Conservation (phyloP, 2,888 invertebrate species). For the Tinea semifulvella region DNA sequence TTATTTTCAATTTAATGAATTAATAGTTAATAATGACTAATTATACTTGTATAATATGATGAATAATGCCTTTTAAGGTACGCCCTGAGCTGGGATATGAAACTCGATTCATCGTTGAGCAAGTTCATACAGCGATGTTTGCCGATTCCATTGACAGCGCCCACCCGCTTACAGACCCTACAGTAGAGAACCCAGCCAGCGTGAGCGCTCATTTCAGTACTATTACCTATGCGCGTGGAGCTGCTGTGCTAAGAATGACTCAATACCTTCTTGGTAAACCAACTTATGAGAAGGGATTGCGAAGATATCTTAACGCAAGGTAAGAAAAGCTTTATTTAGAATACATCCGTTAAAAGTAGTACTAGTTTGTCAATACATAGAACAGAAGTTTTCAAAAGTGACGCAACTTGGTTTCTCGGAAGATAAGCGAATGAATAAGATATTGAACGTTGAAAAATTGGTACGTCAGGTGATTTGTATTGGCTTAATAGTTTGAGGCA, state of each 20-base stretch:
- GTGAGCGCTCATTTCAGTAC: constrained; percentile 70
- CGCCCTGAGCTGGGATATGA: constrained; percentile 38
- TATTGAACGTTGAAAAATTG: too few species aligned
- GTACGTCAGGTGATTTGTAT: too few species aligned
- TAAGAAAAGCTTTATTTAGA: too few species aligned
- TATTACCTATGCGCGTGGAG: constrained; percentile 76
- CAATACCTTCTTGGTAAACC: constrained; percentile 65
- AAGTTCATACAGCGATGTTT: constrained; percentile 70
- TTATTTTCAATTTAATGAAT: too few species aligned
- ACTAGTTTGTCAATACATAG: too few species aligned
- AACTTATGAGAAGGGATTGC: constrained; percentile 61
- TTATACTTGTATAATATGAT: background rate
- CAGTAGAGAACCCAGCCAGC: constrained; percentile 64
- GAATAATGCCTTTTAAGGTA: constrained; percentile 28
- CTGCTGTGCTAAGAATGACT: constrained; percentile 72
- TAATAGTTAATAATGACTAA: too few species aligned
- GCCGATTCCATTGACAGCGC: constrained; percentile 65
- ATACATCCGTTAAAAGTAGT: too few species aligned
- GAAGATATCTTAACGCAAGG: constrained; percentile 60
- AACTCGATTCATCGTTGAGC: constrained; percentile 71
- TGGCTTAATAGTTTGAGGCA: too few species aligned
- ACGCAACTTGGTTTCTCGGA: too few species aligned
- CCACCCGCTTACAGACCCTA: constrained; percentile 65
- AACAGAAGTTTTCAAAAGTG: too few species aligned
- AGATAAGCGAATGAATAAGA: too few species aligned